Percentiles rank a stretch among this genome's conserved stretches.
Evolutionary conservation across 2,113 vertebrate genomes (phyloP).

Genomic region (Hippocampus guttulatus): DNA sequence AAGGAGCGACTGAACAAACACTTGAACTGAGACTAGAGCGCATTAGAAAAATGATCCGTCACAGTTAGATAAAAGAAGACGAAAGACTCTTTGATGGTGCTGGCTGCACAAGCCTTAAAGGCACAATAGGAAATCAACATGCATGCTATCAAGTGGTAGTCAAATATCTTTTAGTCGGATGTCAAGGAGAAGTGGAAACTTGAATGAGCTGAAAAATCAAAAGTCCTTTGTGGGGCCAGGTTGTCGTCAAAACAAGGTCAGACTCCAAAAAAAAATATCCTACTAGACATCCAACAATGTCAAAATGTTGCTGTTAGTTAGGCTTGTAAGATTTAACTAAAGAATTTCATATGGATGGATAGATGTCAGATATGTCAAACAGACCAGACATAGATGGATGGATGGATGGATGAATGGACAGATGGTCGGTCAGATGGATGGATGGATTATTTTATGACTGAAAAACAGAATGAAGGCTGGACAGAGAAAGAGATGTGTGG

Average conservation of each 20-base stretch:
- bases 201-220: neutral
- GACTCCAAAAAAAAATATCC: neutral
- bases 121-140: conserved; percentile 2
- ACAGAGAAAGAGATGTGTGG: neutral
- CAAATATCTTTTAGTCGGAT: neutral
- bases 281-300: neutral
- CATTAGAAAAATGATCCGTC: neutral
- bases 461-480: neutral
- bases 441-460: too few species aligned
- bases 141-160: neutral
- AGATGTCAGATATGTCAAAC: too few species aligned
- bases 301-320: neutral
- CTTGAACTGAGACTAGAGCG: neutral
- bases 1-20: neutral
- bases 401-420: too few species aligned
- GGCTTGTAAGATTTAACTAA: neutral
- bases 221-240: neutral
- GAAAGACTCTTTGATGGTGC: neutral
- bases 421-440: too few species aligned
- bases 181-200: neutral
- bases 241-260: neutral
- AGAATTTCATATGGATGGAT: too few species aligned
- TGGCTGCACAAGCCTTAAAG: neutral
- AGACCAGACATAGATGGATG: too few species aligned
- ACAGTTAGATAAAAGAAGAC: neutral